phyloP scores from a whole-genome alignment of 2,797 vertebrate genomes.

The Natrix natrix region DNA sequence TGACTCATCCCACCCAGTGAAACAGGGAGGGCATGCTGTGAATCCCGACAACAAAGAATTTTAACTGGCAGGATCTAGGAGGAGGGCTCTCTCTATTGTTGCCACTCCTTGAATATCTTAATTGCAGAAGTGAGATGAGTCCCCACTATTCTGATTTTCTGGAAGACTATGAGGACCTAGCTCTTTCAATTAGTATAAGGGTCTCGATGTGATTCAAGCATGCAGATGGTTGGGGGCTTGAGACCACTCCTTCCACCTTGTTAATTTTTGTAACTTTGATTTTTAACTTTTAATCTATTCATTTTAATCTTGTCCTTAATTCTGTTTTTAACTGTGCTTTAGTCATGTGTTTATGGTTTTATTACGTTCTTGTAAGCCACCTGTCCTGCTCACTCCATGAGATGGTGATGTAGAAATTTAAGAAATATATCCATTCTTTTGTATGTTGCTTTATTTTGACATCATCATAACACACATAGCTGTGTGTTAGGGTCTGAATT shows the following conservation, averaged over 20 bases:
- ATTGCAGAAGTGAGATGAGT: neutral
- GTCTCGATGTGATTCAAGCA: neutral
- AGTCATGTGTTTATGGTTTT: neutral
- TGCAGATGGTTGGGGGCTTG: neutral
- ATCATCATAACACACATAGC: neutral
- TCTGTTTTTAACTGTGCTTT: neutral
- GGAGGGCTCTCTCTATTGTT: neutral
- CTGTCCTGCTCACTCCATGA: neutral
- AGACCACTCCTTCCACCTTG: neutral
- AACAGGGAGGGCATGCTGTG: neutral
- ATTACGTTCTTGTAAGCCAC: neutral
- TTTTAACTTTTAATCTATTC: neutral
- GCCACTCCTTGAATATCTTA: neutral
- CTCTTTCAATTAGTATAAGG: neutral
- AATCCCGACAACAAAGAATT: neutral
- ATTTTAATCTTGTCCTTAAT: neutral
- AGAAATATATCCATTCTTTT: neutral
- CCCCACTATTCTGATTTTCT: neutral
- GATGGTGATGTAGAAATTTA: neutral
- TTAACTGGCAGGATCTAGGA: neutral
- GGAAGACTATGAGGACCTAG: neutral
- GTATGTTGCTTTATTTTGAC: neutral
- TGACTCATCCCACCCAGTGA: neutral
- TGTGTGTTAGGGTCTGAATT: neutral
- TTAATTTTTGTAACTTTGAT: neutral